These are phyloP conservation scores for Neelides folsomi DNA, from an alignment of 2,888 invertebrate species.

Conservation along the genomic window DNA sequence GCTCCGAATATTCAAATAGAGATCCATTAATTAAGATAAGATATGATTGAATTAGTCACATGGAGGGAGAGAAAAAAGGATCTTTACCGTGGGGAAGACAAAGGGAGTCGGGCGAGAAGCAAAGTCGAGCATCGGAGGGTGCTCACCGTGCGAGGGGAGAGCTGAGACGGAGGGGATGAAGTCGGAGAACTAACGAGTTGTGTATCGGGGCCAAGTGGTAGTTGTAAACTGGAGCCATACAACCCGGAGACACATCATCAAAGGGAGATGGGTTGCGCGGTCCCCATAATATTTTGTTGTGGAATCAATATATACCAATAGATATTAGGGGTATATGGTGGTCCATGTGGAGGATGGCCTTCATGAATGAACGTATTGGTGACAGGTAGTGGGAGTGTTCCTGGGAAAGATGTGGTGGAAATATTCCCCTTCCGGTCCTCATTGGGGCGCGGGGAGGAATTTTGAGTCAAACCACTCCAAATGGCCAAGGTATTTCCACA, in stretches of 20 bases:
- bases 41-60: too few relatives aligned
- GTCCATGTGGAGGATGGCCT: background rate
- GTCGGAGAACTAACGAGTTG: slow-evolving; percentile 5
- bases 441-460: too few relatives aligned
- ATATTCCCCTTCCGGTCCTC: too few relatives aligned
- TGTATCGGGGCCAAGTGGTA: slow-evolving; percentile 9
- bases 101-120: background rate
- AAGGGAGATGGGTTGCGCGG: slow-evolving; percentile 10
- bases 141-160: background rate
- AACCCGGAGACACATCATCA: background rate
- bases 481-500: too few relatives aligned
- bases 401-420: too few relatives aligned
- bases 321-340: too few relatives aligned
- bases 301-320: background rate
- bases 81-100: too few relatives aligned
- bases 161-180: background rate
- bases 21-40: too few relatives aligned
- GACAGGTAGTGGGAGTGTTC: background rate
- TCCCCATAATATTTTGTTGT: slow-evolving; percentile 26
- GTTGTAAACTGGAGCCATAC: slow-evolving; percentile 5
- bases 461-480: too few relatives aligned
- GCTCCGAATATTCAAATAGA: too few relatives aligned
- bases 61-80: too few relatives aligned
- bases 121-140: background rate
- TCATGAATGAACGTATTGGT: background rate